These are phyloP conservation scores for Lamellibrachia columna DNA, from an alignment of 2,888 invertebrate genomes.

Conservation along the genomic window DNA sequence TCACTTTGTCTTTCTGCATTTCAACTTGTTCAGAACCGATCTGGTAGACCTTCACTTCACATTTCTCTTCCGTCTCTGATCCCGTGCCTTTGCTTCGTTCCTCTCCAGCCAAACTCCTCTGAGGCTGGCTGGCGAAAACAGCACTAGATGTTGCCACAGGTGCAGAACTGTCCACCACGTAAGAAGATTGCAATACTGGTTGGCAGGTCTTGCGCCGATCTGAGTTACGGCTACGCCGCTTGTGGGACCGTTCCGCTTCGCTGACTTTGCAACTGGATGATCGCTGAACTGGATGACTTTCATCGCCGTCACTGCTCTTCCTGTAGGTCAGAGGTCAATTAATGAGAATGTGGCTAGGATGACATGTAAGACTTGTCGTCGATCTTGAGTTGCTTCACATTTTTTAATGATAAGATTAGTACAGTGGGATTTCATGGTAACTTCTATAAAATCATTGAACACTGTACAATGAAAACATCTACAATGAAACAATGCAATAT, in stretches of 20 bases:
- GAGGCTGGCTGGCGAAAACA: not conserved
- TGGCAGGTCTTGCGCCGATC: conserved; percentile 57
- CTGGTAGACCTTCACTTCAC: conserved; percentile 18
- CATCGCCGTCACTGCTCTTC: not conserved
- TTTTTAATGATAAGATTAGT: no score
- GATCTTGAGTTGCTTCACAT: no score
- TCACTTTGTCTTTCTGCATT: conserved; percentile 26
- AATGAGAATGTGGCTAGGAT: not conserved
- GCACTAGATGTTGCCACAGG: no score
- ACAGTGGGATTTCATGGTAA: no score
- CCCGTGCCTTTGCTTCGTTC: not conserved
- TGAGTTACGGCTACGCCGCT: conserved; percentile 42
- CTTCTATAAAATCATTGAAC: no score
- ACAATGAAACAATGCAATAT: no score
- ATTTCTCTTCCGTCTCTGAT: not conserved
- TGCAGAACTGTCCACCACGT: not conserved
- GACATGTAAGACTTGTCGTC: not conserved
- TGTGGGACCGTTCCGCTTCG: conserved; percentile 39
- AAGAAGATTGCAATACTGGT: conserved; percentile 43
- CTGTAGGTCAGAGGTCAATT: not conserved
- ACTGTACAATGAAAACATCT: not conserved
- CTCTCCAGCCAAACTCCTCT: not conserved
- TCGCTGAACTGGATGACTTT: conserved; percentile 49
- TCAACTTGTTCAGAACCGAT: conserved; percentile 25
- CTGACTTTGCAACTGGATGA: conserved; percentile 56